Percentiles rank a stretch among this genome's conserved stretches.
Conservation (phyloP, 2,797 vertebrate species). For the Masticophis lateralis region DNA sequence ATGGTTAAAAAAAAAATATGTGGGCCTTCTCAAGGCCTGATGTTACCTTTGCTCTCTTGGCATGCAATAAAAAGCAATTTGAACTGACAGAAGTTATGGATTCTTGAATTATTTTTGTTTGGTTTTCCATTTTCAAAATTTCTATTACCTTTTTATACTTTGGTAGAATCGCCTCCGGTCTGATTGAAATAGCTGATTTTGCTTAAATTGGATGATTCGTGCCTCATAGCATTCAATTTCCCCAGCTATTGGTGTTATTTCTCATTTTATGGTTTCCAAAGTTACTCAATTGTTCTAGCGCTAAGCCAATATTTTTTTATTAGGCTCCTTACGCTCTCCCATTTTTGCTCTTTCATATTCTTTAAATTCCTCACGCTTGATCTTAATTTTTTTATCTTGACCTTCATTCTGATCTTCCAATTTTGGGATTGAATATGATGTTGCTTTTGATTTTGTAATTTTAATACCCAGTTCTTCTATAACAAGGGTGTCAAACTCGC, state of each 20-base stretch:
- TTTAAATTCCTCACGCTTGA: neutral
- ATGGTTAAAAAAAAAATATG: neutral
- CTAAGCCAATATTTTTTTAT: neutral
- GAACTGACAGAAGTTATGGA: neutral
- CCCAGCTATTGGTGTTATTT: neutral
- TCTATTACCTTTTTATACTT: neutral
- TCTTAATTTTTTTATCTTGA: neutral
- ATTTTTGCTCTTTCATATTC: neutral
- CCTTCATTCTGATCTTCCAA: neutral
- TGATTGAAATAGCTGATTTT: neutral
- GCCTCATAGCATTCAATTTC: neutral
- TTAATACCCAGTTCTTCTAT: neutral
- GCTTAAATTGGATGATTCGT: neutral
- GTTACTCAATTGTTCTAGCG: neutral
- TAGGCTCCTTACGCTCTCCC: neutral
- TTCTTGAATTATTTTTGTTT: neutral
- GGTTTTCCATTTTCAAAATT: neutral
- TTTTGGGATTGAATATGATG: neutral
- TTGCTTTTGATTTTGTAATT: neutral
- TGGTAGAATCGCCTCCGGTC: neutral
- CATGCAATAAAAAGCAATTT: neutral
- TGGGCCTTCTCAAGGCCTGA: neutral
- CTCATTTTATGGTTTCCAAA: neutral
- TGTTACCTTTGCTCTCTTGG: neutral
- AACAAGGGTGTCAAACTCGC: no score